Percentiles rank a stretch among this genome's conserved stretches.
Evolutionary conservation across 2,113 vertebrate genomes (phyloP).

Genomic region (human): DNA sequence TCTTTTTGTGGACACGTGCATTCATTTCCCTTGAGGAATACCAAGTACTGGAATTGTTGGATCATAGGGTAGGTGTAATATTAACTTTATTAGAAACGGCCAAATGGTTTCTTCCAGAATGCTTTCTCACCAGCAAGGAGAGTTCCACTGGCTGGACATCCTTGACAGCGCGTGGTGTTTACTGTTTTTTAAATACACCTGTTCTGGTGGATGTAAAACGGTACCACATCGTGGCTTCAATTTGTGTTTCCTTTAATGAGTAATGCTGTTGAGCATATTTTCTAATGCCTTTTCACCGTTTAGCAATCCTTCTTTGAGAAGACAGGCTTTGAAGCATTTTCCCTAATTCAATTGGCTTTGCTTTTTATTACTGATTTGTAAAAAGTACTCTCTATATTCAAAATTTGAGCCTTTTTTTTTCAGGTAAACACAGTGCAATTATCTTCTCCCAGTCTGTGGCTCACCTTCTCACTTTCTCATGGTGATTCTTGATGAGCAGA

Average conservation of each 20-base stretch:
- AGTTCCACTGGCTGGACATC: neutral
- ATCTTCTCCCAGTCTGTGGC: neutral
- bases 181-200: neutral
- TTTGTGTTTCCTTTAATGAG: neutral
- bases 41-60: neutral
- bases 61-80: neutral
- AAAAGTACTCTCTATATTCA: neutral
- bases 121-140: neutral
- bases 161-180: neutral
- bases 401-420: neutral
- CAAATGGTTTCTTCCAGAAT: neutral
- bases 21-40: neutral
- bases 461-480: neutral
- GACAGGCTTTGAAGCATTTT: neutral
- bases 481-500: neutral
- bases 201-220: neutral
- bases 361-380: neutral
- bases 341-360: neutral
- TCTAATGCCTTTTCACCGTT: neutral
- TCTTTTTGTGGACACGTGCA: neutral
- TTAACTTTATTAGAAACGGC: neutral
- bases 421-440: neutral
- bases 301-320: neutral
- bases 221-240: neutral
- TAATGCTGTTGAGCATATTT: neutral